These are phyloP conservation scores for Chaetura pelagica DNA, from an alignment of 2,113 vertebrate genomes.

Conservation along the genomic window DNA sequence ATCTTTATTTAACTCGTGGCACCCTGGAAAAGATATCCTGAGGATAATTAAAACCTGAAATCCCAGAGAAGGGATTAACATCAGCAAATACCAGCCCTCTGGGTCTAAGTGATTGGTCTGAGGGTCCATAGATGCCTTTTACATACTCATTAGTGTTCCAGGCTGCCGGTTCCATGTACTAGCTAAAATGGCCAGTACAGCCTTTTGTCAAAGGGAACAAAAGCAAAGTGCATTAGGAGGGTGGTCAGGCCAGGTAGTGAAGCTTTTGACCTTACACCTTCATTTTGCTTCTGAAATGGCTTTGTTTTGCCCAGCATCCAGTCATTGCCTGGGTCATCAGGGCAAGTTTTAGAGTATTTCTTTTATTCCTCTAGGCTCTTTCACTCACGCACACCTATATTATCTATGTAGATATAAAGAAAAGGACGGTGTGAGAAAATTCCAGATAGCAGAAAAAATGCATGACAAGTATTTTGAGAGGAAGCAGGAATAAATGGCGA, in stretches of 20 bases:
- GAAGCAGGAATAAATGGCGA: not conserved
- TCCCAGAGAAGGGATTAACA: not conserved
- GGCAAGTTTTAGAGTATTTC: not conserved
- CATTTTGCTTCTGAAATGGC: not conserved
- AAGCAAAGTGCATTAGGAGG: not conserved
- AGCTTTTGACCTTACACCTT: not conserved
- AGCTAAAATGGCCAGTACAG: not conserved
- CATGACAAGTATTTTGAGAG: not conserved
- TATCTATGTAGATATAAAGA: not conserved
- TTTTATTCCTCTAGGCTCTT: not conserved
- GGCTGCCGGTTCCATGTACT: not conserved
- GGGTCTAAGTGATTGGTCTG: not conserved
- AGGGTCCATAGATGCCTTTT: not conserved
- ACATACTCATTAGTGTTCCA: not conserved
- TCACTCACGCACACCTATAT: not conserved
- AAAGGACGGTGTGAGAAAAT: not conserved
- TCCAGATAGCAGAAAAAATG: not conserved
- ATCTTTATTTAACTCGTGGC: not conserved
- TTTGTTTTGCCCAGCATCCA: not conserved
- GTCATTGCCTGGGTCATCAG: not conserved
- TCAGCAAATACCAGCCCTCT: not conserved
- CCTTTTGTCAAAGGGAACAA: not conserved
- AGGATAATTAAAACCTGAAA: constrained; percentile 6
- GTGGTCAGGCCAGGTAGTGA: not conserved
- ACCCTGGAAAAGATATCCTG: not conserved